Evolutionary conservation across 1,140 invertebrate species (phyloP), one percentile per base, ranked within the genome.

Genomic region (Neocloeon triangulifer): DNA sequence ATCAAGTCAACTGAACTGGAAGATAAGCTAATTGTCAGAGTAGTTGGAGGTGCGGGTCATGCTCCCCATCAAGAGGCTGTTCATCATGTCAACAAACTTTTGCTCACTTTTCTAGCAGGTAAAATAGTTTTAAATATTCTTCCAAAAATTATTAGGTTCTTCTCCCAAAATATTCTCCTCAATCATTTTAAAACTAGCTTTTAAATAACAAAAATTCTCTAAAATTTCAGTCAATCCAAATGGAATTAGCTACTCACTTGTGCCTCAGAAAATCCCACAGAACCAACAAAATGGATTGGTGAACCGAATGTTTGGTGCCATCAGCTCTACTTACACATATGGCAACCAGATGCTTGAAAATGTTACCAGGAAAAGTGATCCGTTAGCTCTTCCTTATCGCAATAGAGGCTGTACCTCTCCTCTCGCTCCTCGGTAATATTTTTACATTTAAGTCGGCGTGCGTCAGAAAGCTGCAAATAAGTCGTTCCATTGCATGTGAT

Each of bases 41-140:
- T 74, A 19, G 56, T 81, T 12, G 56, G 66, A 18, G 60, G 54
- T 18, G 58, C 61, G 10, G 66, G 65, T n/a, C 78, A 84, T 48
- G 81, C 72, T 57, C 69, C 77, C 0, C 73, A 78, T 41, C 70
- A 79, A 51, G 74, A 84, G 44, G 56, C 58, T 27, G 66, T 73
- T 2, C 53, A 64, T n/a, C 42, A 52, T 20, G 67, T 79, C 2
- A 82, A 82, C 49, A 51, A 62, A 33, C 45, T 62, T 19, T 59
- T 82, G 17, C 43, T 66, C 5, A 64, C 71, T 39, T 80, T 74
- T 51, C 46, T 81, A 19, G 51, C 60, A 35, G 54, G 62, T 65
- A 44, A 50, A 45, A n/a, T n/a, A n/a, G 5, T n/a, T n/a, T 8
- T 27, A 12, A 7, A 14, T 27, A 27, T 7, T 15, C 5, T 6